These are phyloP conservation scores for Pandemis cinnamomeana DNA, from an alignment of 2,888 invertebrate genomes.

Conservation along the genomic window DNA sequence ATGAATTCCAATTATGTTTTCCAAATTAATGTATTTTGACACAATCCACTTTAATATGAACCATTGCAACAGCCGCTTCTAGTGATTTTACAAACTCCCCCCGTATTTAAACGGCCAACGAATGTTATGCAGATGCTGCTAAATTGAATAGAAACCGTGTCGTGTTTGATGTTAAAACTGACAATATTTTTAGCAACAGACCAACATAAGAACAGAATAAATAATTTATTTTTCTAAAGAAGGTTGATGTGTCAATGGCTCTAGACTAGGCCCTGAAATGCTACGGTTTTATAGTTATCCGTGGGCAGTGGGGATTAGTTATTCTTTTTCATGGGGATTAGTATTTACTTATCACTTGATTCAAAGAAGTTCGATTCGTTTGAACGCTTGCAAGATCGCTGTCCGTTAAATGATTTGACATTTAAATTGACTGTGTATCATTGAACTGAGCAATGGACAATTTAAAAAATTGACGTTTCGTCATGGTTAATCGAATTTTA, in stretches of 20 bases:
- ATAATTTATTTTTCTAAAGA: too few species aligned
- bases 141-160: slow-evolving; percentile 24
- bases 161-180: slow-evolving; percentile 37
- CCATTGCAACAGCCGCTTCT: slow-evolving; percentile 9
- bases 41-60: neutral
- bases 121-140: slow-evolving; percentile 41
- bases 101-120: slow-evolving; percentile 32
- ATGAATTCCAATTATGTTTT: too few species aligned
- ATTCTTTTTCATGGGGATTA: too few species aligned
- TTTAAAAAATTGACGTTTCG: neutral
- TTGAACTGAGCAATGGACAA: neutral
- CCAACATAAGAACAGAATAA: neutral
- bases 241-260: too few species aligned
- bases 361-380: neutral
- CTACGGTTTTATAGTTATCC: too few species aligned
- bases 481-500: neutral
- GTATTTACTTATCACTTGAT: neutral
- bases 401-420: slow-evolving; percentile 19
- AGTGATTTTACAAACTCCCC: slow-evolving; percentile 13
- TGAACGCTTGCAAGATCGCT: neutral
- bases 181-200: slow-evolving; percentile 19
- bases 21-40: too few species aligned
- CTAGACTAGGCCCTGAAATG: too few species aligned
- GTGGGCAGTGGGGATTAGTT: too few species aligned
- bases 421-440: slow-evolving; percentile 7